Percentiles rank a stretch among this genome's conserved stretches.
Evolutionary conservation across 1,140 invertebrate genomes (phyloP).

Genomic region (Dinoponera quadriceps): DNA sequence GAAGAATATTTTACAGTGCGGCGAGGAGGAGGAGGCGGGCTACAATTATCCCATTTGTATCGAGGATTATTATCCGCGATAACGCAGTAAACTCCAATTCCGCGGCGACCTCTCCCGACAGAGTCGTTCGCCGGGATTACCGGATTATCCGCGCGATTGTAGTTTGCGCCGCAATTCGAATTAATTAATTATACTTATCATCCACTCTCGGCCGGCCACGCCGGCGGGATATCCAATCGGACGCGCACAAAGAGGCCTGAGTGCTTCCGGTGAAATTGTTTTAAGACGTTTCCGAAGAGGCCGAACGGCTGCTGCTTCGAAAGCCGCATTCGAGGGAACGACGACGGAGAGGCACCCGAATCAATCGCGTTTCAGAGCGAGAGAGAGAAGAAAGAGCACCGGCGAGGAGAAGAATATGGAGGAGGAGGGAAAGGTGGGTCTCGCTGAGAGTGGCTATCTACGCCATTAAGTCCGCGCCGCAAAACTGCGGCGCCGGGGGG

Average conservation of each 20-base stretch:
- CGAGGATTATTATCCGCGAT: slow-evolving; percentile 29
- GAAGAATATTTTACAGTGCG: slow-evolving; percentile 14
- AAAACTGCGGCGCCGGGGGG: slow-evolving; percentile 33
- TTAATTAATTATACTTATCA: slow-evolving; percentile 57
- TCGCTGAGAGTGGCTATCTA: slow-evolving; percentile 68
- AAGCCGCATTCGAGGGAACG: slow-evolving; percentile 28
- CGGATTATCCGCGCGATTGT: slow-evolving; percentile 48
- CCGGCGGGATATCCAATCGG: slow-evolving; percentile 52
- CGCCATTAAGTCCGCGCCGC: slow-evolving; percentile 70
- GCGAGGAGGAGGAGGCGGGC: neutral
- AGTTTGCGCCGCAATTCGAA: slow-evolving; percentile 39
- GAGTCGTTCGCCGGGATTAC: slow-evolving; percentile 33
- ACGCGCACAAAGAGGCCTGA: slow-evolving; percentile 37
- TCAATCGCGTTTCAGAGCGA: slow-evolving; percentile 52
- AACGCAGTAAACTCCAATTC: slow-evolving; percentile 38
- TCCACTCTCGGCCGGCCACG: slow-evolving; percentile 25
- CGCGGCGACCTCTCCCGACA: neutral
- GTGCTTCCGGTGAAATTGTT: slow-evolving; percentile 53
- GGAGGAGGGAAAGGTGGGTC: neutral
- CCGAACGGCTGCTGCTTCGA: slow-evolving; percentile 11
- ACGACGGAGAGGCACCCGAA: neutral
- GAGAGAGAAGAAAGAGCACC: slow-evolving; percentile 35
- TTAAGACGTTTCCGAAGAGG: slow-evolving; percentile 45
- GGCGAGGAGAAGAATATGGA: neutral
- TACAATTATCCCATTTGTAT: slow-evolving; percentile 21